These are phyloP conservation scores for Achatina immaculata DNA, from an alignment of 1,140 invertebrate genomes.

Conservation along the genomic window DNA sequence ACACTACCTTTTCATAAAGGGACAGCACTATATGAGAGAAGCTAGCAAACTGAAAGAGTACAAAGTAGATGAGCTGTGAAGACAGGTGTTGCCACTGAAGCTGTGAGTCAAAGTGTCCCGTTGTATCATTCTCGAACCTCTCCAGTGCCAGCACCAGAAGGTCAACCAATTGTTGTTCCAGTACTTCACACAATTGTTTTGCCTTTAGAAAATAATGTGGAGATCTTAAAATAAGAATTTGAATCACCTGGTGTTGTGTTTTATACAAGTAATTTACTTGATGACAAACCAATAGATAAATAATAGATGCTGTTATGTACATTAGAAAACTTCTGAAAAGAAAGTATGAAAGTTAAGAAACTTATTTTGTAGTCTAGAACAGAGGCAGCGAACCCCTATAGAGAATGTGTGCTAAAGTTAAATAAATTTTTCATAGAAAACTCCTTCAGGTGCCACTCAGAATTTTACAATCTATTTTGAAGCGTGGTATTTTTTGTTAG, in stretches of 20 bases:
- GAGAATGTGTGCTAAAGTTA: too few species aligned
- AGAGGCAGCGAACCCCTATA: too few species aligned
- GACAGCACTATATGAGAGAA: slow-evolving; percentile 93
- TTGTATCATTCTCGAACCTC: slow-evolving; percentile 79
- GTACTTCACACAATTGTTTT: slow-evolving; percentile 87
- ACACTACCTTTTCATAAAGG: slow-evolving; percentile 84
- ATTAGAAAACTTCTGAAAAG: too few species aligned
- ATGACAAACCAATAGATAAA: too few species aligned
- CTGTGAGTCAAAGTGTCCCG: slow-evolving; percentile 70
- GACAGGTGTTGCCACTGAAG: slow-evolving; percentile 94
- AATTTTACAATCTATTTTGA: too few species aligned
- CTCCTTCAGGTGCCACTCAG: too few species aligned
- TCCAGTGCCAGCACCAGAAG: slow-evolving; percentile 93
- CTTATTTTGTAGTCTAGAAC: too few species aligned
- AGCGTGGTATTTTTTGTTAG: too few species aligned
- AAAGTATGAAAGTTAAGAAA: too few species aligned
- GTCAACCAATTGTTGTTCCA: slow-evolving; percentile 95
- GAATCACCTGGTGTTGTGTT: background rate
- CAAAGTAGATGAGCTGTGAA: slow-evolving; percentile 95
- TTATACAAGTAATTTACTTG: too few species aligned
- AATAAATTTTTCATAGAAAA: too few species aligned
- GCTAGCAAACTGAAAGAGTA: slow-evolving; percentile 92
- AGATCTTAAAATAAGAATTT: background rate
- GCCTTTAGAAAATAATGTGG: slow-evolving; percentile 73
- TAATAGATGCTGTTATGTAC: too few species aligned